These are phyloP conservation scores for Carassius gibelio DNA, from an alignment of 2,113 vertebrate species.

Conservation along the genomic window DNA sequence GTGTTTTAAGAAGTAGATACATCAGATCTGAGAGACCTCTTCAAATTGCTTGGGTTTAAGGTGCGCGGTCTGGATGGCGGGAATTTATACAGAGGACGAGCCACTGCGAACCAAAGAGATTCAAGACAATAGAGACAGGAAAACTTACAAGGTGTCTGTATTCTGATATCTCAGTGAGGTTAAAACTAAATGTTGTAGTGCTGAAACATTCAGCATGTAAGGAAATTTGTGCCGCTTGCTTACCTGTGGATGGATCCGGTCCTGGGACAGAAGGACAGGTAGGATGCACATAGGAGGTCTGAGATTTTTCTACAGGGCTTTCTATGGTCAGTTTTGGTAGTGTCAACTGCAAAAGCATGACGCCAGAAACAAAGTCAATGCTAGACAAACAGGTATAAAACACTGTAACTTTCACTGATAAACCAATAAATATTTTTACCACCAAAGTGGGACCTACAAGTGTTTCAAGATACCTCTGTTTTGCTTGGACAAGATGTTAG, in stretches of 20 bases:
- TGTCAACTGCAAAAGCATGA: neutral
- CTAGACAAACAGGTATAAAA: neutral
- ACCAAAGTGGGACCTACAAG: neutral
- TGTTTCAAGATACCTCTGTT: neutral
- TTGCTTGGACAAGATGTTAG: neutral
- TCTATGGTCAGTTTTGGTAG: neutral
- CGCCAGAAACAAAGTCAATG: neutral
- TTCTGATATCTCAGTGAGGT: neutral
- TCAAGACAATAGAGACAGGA: neutral
- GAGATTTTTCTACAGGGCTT: neutral
- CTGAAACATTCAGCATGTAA: neutral
- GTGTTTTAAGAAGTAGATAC: too few relatives aligned
- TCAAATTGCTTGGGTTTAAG: neutral
- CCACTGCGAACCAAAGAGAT: neutral
- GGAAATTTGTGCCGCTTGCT: neutral
- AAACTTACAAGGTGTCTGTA: neutral
- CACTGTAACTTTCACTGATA: neutral
- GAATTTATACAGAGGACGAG: neutral
- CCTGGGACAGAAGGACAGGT: neutral
- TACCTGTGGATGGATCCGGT: neutral
- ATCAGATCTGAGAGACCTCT: neutral
- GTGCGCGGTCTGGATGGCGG: neutral
- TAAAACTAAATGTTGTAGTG: neutral
- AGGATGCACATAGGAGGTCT: neutral
- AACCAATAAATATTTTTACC: neutral